Percentiles rank a stretch among this genome's conserved stretches.
These are phyloP conservation scores for Mythimna impura DNA, from an alignment of 2,888 invertebrate genomes.

Conservation along the genomic window DNA sequence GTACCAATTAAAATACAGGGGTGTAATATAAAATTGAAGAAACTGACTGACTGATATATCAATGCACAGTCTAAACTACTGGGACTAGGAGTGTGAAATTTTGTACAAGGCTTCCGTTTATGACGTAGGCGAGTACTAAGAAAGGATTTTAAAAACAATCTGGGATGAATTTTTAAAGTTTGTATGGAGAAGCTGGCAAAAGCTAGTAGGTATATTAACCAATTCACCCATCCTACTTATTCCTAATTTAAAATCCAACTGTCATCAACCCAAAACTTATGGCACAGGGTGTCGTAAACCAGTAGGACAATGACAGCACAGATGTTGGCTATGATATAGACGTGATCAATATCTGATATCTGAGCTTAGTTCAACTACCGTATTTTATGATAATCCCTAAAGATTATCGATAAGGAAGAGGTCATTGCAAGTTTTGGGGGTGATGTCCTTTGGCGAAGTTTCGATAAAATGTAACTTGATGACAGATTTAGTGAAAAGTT, in stretches of 20 bases:
- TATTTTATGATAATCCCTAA: constrained; percentile 48
- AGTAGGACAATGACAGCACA: constrained; percentile 32
- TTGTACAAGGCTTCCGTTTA: too few relatives aligned
- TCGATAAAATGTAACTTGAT: constrained; percentile 16
- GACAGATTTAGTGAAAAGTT: neutral
- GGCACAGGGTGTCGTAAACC: constrained; percentile 14
- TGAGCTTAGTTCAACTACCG: constrained; percentile 16
- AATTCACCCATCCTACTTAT: neutral
- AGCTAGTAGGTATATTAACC: too few relatives aligned
- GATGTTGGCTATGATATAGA: constrained; percentile 38
- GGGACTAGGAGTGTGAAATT: too few relatives aligned
- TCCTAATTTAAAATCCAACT: constrained; percentile 5
- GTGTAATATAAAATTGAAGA: too few relatives aligned
- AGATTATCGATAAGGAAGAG: constrained; percentile 32
- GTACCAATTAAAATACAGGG: too few relatives aligned
- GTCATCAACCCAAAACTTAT: constrained; percentile 28
- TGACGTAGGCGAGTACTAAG: too few relatives aligned
- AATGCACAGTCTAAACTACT: too few relatives aligned
- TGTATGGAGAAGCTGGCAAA: too few relatives aligned
- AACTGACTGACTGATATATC: too few relatives aligned
- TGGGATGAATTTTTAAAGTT: too few relatives aligned
- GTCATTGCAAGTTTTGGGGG: constrained; percentile 13
- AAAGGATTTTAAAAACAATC: too few relatives aligned
- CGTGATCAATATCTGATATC: constrained; percentile 49
- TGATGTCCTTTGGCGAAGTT: constrained; percentile 16